Percentiles rank a stretch among this genome's conserved stretches.
phyloP scores from a whole-genome alignment of 2,888 invertebrate species.

The Drosophila nigricruria region DNA sequence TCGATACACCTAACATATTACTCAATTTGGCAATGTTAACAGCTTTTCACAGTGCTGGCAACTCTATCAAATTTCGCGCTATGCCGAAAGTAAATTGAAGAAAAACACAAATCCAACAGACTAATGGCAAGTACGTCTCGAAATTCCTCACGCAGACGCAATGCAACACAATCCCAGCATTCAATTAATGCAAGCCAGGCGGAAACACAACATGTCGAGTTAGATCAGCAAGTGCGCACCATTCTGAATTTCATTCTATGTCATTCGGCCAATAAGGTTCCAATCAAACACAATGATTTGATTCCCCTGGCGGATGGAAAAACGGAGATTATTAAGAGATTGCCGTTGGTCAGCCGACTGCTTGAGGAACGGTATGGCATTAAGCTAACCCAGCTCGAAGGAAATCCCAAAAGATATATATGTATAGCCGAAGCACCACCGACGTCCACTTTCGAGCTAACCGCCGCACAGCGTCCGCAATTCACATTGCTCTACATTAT shows the following conservation, averaged over 20 bases:
- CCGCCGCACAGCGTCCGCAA: constrained; percentile 48
- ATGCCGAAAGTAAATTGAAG: not conserved
- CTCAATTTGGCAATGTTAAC: not conserved
- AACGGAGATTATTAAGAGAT: constrained; percentile 16
- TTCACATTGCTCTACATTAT: constrained; percentile 54
- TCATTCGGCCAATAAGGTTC: constrained; percentile 51
- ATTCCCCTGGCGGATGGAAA: constrained; percentile 21
- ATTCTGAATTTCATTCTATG: constrained; percentile 60
- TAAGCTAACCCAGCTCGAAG: constrained; percentile 29
- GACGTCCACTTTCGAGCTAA: constrained; percentile 54
- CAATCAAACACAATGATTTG: constrained; percentile 59
- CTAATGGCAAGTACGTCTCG: constrained; percentile 64
- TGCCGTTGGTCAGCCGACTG: constrained; percentile 38
- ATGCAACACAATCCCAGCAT: constrained; percentile 20
- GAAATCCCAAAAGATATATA: constrained; percentile 52
- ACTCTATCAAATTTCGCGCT: constrained; percentile 30
- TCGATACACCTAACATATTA: constrained; percentile 19
- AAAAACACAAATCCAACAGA: not conserved
- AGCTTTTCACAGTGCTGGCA: constrained; percentile 5
- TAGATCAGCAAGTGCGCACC: constrained; percentile 40
- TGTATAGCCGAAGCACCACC: constrained; percentile 50
- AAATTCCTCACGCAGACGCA: constrained; percentile 13
- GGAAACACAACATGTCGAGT: not conserved
- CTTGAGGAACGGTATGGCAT: constrained; percentile 52
- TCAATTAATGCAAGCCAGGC: constrained; percentile 1